Conservation (phyloP, 2,797 vertebrate genomes). For the Sphenodon punctatus region DNA sequence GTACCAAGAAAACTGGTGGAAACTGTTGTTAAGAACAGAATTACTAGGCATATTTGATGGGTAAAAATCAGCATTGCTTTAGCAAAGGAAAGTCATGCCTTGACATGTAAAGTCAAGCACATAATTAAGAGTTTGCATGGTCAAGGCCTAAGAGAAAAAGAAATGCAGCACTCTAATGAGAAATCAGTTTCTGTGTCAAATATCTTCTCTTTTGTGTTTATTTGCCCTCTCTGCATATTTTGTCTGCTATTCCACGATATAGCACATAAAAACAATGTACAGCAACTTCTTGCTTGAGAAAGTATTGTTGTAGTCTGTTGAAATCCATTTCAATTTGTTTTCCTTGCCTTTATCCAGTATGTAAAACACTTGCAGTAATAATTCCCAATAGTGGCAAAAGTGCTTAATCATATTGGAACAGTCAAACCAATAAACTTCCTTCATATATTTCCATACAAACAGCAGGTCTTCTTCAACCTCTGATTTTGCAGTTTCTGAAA, state of each 20-base stretch:
- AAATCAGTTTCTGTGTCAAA: neutral
- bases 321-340: neutral
- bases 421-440: too few species aligned
- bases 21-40: too few species aligned
- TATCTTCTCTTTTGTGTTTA: neutral
- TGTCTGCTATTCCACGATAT: neutral
- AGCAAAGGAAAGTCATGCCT: too few species aligned
- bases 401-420: neutral
- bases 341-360: neutral
- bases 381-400: neutral
- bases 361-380: neutral
- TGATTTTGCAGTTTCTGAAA: neutral
- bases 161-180: neutral
- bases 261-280: neutral
- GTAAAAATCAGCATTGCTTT: too few species aligned
- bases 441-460: rapidly evolving
- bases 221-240: neutral
- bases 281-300: neutral
- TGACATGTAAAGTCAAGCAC: too few species aligned
- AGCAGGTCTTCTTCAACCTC: neutral
- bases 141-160: neutral
- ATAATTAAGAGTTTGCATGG: neutral
- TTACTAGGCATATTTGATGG: too few species aligned
- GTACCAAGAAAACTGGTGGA: too few species aligned
- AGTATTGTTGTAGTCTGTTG: neutral